Conservation (phyloP, 1,140 invertebrate species). For the Magallana gigas region DNA sequence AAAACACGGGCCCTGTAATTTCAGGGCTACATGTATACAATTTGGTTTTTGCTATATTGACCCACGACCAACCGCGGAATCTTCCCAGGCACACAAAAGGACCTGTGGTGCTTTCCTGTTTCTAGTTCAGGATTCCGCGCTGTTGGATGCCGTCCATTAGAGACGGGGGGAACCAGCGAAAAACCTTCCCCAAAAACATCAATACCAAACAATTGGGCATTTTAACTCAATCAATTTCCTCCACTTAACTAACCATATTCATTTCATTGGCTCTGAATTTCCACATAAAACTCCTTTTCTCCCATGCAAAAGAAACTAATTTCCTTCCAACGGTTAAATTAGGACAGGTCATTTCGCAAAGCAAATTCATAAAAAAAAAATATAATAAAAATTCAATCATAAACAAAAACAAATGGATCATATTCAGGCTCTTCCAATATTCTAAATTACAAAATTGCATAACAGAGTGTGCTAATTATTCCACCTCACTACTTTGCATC, state of each 20-base stretch:
- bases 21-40: not conserved
- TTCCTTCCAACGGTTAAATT: not conserved
- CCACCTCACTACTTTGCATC: no score
- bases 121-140: not conserved
- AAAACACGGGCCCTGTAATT: not conserved
- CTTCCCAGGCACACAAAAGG: not conserved
- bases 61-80: not conserved
- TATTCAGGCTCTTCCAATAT: no score
- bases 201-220: constrained; percentile 21
- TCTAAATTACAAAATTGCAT: no score
- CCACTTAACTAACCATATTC: constrained; percentile 10
- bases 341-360: not conserved
- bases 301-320: not conserved
- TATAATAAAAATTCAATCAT: no score
- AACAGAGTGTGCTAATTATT: no score
- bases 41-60: not conserved
- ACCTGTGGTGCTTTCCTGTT: not conserved
- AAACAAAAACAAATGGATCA: no score
- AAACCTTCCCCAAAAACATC: constrained; percentile 20
- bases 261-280: not conserved
- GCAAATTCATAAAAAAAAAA: not conserved
- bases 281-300: constrained; percentile 13
- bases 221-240: constrained; percentile 31
- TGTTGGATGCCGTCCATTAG: not conserved
- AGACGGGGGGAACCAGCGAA: not conserved